Evolutionary conservation across 2,797 vertebrate species (phyloP).

Genomic region (Setipinna tenuifilis): DNA sequence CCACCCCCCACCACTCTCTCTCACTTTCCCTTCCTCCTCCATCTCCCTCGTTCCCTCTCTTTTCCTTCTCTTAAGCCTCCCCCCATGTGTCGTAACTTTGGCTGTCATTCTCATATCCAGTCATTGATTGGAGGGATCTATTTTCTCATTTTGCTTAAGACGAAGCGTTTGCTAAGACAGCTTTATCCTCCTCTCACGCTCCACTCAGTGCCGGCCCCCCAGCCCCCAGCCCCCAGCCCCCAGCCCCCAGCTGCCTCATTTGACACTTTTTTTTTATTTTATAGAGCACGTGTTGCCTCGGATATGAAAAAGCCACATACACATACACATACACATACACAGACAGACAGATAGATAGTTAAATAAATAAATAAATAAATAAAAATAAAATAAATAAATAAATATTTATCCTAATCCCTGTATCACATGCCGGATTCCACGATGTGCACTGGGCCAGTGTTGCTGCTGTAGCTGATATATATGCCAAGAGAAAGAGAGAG

Average conservation of each 20-base stretch:
- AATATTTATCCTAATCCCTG: neutral
- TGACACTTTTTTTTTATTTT: slow-evolving; percentile 10
- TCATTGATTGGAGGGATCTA: slow-evolving; percentile 23
- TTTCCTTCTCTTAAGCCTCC: neutral
- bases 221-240: no score
- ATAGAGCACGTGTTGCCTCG: neutral
- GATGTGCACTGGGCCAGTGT: neutral
- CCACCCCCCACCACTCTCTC: no score
- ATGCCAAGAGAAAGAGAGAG: neutral
- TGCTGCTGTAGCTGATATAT: neutral
- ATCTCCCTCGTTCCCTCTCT: neutral
- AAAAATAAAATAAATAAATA: slow-evolving; percentile 1
- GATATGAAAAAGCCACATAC: neutral
- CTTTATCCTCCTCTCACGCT: slow-evolving; percentile 19
- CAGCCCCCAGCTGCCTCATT: neutral
- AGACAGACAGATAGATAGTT: neutral
- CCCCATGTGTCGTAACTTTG: neutral
- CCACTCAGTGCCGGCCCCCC: neutral
- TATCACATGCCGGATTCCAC: neutral
- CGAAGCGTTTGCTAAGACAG: neutral
- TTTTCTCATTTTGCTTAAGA: slow-evolving; percentile 25
- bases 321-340: no score
- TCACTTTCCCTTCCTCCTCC: no score
- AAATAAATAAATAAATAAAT: slow-evolving; percentile 16
- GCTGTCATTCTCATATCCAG: neutral